phyloP scores from a whole-genome alignment of 2,797 vertebrate genomes.

The Myioborus melanocephalus region DNA sequence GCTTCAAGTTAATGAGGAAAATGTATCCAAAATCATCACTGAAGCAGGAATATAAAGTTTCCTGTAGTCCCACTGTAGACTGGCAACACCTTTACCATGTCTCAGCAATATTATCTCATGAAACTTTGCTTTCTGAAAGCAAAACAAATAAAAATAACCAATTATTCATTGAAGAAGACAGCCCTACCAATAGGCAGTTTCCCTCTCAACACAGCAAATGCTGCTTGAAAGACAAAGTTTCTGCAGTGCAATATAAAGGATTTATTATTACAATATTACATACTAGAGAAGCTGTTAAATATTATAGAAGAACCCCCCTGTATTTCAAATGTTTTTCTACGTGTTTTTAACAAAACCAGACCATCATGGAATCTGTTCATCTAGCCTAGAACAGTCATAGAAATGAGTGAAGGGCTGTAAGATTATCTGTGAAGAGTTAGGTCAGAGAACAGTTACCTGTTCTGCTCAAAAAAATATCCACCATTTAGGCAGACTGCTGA shows the following conservation, averaged over 20 bases:
- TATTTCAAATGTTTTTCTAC: background rate
- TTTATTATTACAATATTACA: background rate
- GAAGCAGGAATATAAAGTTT: background rate
- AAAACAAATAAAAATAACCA: background rate
- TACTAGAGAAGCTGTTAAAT: background rate
- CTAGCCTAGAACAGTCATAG: background rate
- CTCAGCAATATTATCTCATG: background rate
- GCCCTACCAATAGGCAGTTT: background rate
- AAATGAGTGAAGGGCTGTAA: background rate
- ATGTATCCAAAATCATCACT: background rate
- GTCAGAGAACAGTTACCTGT: background rate
- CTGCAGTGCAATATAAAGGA: background rate
- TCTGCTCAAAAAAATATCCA: background rate
- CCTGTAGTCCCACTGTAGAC: background rate
- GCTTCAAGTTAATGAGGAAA: background rate
- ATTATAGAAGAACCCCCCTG: background rate
- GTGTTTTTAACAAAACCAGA: background rate
- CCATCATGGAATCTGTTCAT: background rate
- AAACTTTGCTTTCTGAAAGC: background rate
- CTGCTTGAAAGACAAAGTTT: background rate
- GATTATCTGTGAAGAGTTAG: background rate
- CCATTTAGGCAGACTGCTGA: background rate
- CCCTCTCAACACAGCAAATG: background rate
- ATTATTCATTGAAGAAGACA: background rate
- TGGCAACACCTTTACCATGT: background rate